phyloP scores from a whole-genome alignment of 2,888 invertebrate species.

The Mimas tiliae region DNA sequence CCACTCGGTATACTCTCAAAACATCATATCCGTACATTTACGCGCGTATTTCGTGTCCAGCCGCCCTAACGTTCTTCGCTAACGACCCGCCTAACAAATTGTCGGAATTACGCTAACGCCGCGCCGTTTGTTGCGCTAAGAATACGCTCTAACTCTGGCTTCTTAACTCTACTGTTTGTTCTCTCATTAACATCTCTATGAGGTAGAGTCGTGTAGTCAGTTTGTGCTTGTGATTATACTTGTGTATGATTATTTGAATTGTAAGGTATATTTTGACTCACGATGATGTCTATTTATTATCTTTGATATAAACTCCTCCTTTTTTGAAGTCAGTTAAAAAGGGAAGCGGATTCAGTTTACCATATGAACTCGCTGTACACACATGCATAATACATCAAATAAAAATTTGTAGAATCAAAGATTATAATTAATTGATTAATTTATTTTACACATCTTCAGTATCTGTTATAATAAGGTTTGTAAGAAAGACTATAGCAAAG shows the following conservation, averaged over 20 bases:
- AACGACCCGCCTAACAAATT: constrained; percentile 33
- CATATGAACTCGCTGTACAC: no score
- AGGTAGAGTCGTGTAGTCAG: neutral
- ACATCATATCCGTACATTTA: neutral
- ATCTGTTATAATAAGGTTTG: no score
- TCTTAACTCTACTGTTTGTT: constrained; percentile 19
- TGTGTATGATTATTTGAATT: neutral
- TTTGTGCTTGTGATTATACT: neutral
- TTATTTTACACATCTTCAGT: no score
- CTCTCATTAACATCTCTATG: constrained; percentile 19
- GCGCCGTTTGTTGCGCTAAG: constrained; percentile 27
- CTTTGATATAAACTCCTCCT: no score
- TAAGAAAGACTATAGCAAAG: no score
- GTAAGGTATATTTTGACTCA: neutral
- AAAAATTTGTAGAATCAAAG: no score
- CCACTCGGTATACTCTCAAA: no score
- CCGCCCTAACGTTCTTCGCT: neutral
- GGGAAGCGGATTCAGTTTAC: no score
- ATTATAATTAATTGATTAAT: no score
- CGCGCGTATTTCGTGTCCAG: neutral
- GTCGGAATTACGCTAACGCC: constrained; percentile 31
- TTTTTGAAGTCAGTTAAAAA: no score
- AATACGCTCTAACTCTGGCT: constrained; percentile 20
- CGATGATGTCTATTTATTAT: neutral
- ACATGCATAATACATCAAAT: no score